Base-by-base conservation (phyloP, 2,888 invertebrate species). In the Lamproptera curius region DNA sequence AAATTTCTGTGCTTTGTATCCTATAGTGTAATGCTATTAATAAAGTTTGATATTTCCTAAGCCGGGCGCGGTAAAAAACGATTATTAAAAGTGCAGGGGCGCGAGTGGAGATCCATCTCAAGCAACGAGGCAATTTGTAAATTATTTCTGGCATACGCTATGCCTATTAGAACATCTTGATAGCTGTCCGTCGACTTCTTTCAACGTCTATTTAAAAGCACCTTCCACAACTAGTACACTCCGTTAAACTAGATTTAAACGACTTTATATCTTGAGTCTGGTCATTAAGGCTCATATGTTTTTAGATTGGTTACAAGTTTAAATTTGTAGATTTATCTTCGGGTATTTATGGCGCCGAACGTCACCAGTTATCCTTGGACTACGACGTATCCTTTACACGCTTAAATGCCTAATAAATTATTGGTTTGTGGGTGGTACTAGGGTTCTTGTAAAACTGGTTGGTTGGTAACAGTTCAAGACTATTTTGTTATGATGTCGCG, bases 161-260 rank as follows among this genome's bases (percentile, higher is more conserved):
- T 80, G 82, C 82, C 84, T 86, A 86, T 87, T 87, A 87, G 85
- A 70, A 76, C 71, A 70, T 76, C 85, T 81, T 85, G 86, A 86
- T 83, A 75, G 81, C 75, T 79, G 79, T 70, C 85, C 74, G 83
- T 83, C 80, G 70, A 76, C 75, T 82, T 84, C 85, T 87, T 85
- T 87, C 87, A 85, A 71, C 87, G 58, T 85, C 77, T 85, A 83
- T 86, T 86, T 87, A 83, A 87, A 83, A 84, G 79, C 81, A 67
- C 59, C 9, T 54, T 60, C 56, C 51, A 56, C 15, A 36, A 9
- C 20, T 41, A 15, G 43, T 52, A 16, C 45, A 37, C 28, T 46
- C 41, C 39, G 2, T 37, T 17, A 38, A 53, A 16, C 15, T 39
- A 28, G 49, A 42, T 23, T 17, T 55, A 61, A 26, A 26, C 52